Base-by-base conservation (phyloP, 2,113 vertebrate species). In the Ceyx melanurus region DNA sequence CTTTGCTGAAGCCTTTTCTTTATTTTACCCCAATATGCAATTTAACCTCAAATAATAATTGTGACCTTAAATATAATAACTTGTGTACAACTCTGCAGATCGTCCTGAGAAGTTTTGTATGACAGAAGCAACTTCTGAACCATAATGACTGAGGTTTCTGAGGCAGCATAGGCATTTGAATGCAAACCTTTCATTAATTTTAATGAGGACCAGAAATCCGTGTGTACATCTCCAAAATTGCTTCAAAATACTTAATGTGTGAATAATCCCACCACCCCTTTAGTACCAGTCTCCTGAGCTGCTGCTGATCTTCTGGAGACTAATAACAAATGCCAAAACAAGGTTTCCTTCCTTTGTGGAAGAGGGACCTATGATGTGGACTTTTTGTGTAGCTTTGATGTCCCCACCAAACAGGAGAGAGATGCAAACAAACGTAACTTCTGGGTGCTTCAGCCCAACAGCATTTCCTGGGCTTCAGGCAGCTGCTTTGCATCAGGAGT, bases 121-220 rank as follows among this genome's bases (percentile, higher is more conserved):
- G 87, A 74, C 84, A 89, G 70, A 79, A 54, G n/a, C 70, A 76
- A 76, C 84, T 74, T 93, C 84, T 93, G 92, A 93, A 80, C 89
- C 68, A 21, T 62, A 60, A 92, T 67, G 78, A 82, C 67, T 77
- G 94, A 92, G 89, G 78, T 92, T 95, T 95, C 82, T 56, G 91
- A 92, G 91, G 94, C 87, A 89, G 42, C 86, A 16, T 1, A 70
- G 81, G 62, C 71, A 79, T 92, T 67, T 3, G 3, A 62, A 70
- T 71, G 46, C 74, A 93, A 96, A 93, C 92, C 82, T 89, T 85
- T 91, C 91, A 96, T 96, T 96, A 85, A 92, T 93, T 92, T 92
- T 94, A 96, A 93, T 67, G 33, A 95, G 23, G 78, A 91, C 54
- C 79, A 93, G 91, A 94, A 71, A 87, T 77, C 71, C 51, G 31